These are phyloP conservation scores for Lochmaea capreae DNA, from an alignment of 2,888 invertebrate genomes.

Conservation along the genomic window DNA sequence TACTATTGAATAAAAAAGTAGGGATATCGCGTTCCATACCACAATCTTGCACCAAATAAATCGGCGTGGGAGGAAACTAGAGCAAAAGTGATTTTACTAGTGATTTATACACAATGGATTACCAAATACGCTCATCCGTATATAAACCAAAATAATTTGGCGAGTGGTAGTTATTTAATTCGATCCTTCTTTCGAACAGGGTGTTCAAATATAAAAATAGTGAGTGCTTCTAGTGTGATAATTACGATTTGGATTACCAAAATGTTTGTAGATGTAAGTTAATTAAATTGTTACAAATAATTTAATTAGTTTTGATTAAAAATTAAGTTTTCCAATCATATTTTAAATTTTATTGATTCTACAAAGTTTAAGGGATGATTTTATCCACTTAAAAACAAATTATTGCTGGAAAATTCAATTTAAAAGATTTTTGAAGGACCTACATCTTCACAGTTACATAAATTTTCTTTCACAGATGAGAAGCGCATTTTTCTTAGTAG, in stretches of 20 bases:
- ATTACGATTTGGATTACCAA: slow-evolving; percentile 1
- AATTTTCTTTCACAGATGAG: slow-evolving; percentile 31
- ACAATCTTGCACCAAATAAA: slow-evolving; percentile 28
- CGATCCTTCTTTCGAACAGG: not conserved
- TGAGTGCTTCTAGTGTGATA: slow-evolving; percentile 9
- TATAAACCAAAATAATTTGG: slow-evolving; percentile 62
- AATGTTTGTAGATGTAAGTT: slow-evolving; percentile 18
- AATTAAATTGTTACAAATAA: too few relatives aligned
- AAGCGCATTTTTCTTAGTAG: slow-evolving; percentile 32
- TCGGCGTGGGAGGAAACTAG: slow-evolving; percentile 59
- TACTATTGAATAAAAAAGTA: slow-evolving; percentile 30
- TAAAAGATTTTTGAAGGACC: too few relatives aligned
- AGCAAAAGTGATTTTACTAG: slow-evolving; percentile 60
- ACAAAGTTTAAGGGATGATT: too few relatives aligned
- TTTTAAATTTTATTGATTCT: too few relatives aligned
- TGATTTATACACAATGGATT: slow-evolving; percentile 60
- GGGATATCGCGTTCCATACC: slow-evolving; percentile 40
- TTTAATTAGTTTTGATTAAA: too few relatives aligned
- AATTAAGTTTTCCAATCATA: too few relatives aligned
- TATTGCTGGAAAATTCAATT: too few relatives aligned
- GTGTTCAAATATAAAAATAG: not conserved
- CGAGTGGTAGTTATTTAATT: slow-evolving; percentile 34
- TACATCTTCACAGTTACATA: not conserved
- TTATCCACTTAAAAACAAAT: too few relatives aligned
- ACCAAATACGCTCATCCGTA: slow-evolving; percentile 60